Evolutionary conservation across 2,888 invertebrate species (phyloP), one percentile per base, ranked within the genome.

Genomic region (Nesidiocoris tenuis): DNA sequence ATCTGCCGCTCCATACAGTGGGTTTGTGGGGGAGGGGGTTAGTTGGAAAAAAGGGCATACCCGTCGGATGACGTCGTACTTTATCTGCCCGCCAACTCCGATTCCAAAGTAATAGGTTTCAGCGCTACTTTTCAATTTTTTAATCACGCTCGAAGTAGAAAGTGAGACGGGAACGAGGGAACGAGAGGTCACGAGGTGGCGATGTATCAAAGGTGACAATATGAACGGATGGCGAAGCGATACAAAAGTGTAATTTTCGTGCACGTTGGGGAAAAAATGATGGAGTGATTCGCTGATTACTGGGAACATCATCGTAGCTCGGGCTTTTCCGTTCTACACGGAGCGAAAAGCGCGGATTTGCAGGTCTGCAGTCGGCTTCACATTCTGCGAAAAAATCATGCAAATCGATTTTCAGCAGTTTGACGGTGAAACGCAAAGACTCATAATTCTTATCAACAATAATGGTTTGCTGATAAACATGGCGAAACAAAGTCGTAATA

Each of bases 191-290:
- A 59, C n/a, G 59, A 59, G 19, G 7, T 5, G 59, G 39, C n/a
- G 19, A 59, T 59, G 22, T 70, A 70, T 61, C 61, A 72, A 72
- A 61, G 72, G 72, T 72, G 72, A 72, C 72, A 72, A 72, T 39
- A 39, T 72, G 72, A 72, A 61, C 61, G 72, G 72, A 61, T 61
- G 61, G 72, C 72, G 72, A 72, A 61, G 72, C 72, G 72, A 72
- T 72, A 72, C 72, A 72, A 72, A 72, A 72, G 72, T 63, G 25
- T 72, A 72, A 72, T 72, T 72, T 72, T 72, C 72, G 21, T 22
- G 61, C 39, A 25, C 61, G 70, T 70, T 59, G 57, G 25, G 70
- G 61, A 63, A 63, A 18, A 59, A 72, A 72, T 72, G 72, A 72
- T 39, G 61, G 21, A 61, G 72, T 54, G 72, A 72, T 72, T 72